Conservation (phyloP, 2,888 invertebrate species). For the Trichogramma dendrolimi region DNA sequence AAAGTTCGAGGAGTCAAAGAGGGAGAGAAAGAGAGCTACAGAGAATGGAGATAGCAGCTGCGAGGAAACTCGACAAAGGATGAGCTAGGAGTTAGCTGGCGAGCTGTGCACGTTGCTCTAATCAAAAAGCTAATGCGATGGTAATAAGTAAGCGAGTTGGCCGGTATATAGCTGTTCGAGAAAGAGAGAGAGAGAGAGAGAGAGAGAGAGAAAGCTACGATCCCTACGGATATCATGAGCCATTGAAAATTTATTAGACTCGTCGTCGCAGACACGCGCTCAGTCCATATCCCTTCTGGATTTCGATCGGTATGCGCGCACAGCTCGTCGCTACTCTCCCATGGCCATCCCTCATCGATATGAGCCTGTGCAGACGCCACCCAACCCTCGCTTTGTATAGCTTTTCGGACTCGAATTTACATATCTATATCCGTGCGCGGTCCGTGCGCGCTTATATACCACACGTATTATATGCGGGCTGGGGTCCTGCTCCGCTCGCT, state of each 20-base stretch:
- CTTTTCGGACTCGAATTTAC: too few species aligned
- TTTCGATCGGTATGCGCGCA: neutral
- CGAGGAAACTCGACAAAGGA: neutral
- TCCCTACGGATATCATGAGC: constrained; percentile 18
- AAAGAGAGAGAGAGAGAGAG: neutral
- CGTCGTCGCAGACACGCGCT: constrained; percentile 16
- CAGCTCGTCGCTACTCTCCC: too few species aligned
- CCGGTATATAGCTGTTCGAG: neutral
- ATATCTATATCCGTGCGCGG: too few species aligned
- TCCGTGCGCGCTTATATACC: too few species aligned
- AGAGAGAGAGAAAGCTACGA: neutral
- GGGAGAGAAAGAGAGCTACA: constrained; percentile 17
- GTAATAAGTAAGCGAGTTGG: constrained; percentile 38
- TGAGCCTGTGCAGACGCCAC: too few species aligned
- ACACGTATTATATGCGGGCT: constrained; percentile 18
- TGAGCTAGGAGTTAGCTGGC: constrained; percentile 11
- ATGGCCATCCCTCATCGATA: too few species aligned
- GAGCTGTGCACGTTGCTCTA: constrained; percentile 24
- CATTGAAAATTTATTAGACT: constrained; percentile 43
- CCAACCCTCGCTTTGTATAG: too few species aligned
- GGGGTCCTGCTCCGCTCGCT: constrained; percentile 19
- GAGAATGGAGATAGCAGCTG: neutral
- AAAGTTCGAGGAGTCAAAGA: constrained; percentile 13
- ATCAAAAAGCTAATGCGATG: constrained; percentile 46
- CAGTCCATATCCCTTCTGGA: constrained; percentile 12